Conservation (phyloP, 2,888 invertebrate genomes). For the Scaptomyza parva region DNA sequence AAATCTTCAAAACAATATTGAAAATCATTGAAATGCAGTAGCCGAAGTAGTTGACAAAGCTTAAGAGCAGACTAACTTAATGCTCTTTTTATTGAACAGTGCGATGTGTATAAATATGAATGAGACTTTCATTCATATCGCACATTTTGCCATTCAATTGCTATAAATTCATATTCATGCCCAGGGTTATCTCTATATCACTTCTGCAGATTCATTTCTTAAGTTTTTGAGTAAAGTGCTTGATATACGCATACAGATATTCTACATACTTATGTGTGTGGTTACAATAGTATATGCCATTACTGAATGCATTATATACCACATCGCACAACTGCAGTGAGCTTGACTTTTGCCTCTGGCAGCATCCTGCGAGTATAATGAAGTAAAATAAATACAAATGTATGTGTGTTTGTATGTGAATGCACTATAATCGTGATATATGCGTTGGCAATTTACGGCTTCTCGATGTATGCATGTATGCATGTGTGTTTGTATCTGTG, state of each 20-base stretch:
- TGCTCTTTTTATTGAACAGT: conserved; percentile 4
- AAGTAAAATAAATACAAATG: conserved; percentile 73
- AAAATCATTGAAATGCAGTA: not conserved
- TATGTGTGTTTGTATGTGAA: conserved; percentile 24
- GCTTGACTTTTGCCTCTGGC: conserved; percentile 22
- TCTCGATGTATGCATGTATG: conserved; percentile 30
- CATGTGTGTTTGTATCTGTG: conserved; percentile 29
- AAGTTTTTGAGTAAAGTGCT: conserved; percentile 15
- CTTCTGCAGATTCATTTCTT: conserved; percentile 24
- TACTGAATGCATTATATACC: conserved; percentile 44
- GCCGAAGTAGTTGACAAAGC: not conserved
- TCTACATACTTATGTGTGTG: not conserved
- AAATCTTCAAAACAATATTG: not conserved
- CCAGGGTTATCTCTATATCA: not conserved
- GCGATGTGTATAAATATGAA: not conserved
- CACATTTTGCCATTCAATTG: conserved; percentile 5
- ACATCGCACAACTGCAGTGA: conserved; percentile 34
- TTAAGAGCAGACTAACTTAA: not conserved
- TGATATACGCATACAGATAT: not conserved
- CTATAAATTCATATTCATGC: conserved; percentile 3
- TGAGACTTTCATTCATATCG: not conserved
- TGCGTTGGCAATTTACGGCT: conserved; percentile 73
- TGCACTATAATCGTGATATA: conserved; percentile 74
- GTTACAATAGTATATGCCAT: conserved; percentile 16
- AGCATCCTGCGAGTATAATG: conserved; percentile 49